A percentile compares a stretch with the other conserved stretches of the same genome.
Evolutionary conservation across 2,797 vertebrate genomes (phyloP).

Genomic region (Crypturellus tataupa): DNA sequence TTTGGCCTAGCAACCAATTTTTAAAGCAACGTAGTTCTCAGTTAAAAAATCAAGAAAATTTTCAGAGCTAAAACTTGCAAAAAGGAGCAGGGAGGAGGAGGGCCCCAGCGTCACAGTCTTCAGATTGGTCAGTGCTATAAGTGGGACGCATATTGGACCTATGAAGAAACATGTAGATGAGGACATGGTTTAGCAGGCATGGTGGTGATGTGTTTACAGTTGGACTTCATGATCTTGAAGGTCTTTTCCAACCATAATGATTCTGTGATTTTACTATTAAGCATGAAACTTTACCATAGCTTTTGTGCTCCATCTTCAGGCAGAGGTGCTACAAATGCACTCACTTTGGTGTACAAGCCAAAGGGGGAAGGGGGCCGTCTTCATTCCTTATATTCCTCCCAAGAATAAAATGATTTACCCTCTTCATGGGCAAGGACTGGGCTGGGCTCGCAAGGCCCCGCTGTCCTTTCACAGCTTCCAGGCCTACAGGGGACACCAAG

Average conservation of each 20-base stretch:
- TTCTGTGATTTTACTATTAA: not conserved
- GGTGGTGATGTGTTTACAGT: too few relatives aligned
- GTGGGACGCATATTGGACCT: not conserved
- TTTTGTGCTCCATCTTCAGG: not conserved
- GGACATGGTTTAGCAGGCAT: too few relatives aligned
- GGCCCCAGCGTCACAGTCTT: not conserved
- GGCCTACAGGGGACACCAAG: too few relatives aligned
- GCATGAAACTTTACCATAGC: not conserved
- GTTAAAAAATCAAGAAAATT: not conserved
- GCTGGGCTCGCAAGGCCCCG: not conserved
- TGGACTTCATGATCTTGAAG: too few relatives aligned
- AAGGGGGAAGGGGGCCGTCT: not conserved
- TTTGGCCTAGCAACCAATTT: not conserved
- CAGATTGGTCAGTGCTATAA: fast-evolving
- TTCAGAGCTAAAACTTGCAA: not conserved
- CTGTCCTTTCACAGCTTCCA: not conserved
- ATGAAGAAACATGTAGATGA: too few relatives aligned
- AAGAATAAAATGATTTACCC: too few relatives aligned
- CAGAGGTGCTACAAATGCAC: not conserved
- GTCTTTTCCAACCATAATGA: too few relatives aligned
- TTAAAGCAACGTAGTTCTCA: not conserved
- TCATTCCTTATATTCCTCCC: not conserved
- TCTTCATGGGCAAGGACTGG: not conserved
- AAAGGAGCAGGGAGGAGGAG: not conserved
- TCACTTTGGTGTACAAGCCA: not conserved